Conservation (phyloP, 2,113 vertebrate genomes). For the Elaphurus davidianus region DNA sequence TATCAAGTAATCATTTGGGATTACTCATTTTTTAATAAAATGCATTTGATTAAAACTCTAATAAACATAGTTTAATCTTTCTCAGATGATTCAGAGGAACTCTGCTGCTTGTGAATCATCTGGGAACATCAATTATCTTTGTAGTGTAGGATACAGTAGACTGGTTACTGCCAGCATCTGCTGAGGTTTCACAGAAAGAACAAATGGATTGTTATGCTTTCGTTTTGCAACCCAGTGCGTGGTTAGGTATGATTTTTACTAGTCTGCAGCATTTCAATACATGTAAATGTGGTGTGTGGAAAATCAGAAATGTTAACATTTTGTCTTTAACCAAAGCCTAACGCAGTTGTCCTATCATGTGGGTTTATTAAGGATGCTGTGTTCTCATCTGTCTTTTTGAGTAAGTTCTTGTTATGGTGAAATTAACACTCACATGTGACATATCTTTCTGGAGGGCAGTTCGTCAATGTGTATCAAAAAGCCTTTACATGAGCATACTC, state of each 20-base stretch:
- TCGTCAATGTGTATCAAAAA: background rate
- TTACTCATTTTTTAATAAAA: background rate
- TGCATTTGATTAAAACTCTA: background rate
- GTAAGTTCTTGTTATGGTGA: background rate
- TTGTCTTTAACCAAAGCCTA: background rate
- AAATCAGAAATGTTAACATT: conserved; percentile 18
- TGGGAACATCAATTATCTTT: background rate
- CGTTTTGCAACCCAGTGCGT: background rate
- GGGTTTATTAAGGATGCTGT: background rate
- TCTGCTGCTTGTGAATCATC: background rate
- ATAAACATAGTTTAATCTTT: background rate
- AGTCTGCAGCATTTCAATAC: conserved; percentile 28
- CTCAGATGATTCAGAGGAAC: conserved; percentile 39
- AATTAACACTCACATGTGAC: background rate
- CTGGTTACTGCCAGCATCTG: background rate
- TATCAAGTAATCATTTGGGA: background rate
- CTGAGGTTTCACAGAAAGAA: background rate
- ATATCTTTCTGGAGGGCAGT: background rate
- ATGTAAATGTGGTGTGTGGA: background rate
- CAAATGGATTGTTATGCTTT: background rate
- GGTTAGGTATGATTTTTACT: conserved; percentile 16
- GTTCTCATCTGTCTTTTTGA: background rate
- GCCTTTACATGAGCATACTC: background rate
- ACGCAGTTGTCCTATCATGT: background rate
- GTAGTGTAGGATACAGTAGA: background rate